Evolutionary conservation across 2,113 vertebrate genomes (phyloP).

Genomic region (Rhinopomastus cyanomelas): DNA sequence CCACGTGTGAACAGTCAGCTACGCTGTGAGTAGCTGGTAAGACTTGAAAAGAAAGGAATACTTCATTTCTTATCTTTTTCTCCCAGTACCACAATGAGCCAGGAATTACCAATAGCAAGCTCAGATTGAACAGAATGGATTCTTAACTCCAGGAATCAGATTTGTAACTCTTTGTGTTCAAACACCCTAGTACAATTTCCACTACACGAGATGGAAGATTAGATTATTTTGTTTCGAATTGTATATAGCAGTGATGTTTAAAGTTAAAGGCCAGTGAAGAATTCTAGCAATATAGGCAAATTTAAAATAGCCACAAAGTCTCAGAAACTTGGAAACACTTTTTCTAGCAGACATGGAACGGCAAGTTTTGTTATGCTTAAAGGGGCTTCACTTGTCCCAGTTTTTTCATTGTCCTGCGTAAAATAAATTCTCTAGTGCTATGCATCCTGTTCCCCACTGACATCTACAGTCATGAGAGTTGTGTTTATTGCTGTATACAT

Average conservation of each 20-base stretch:
- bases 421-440: background rate
- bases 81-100: background rate
- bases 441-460: background rate
- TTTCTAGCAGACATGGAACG: background rate
- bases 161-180: background rate
- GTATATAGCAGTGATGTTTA: background rate
- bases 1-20: background rate
- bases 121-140: background rate
- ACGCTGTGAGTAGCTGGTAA: background rate
- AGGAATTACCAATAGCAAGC: background rate
- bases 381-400: background rate
- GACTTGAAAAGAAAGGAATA: background rate
- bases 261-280: background rate
- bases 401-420: background rate
- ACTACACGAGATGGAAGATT: background rate
- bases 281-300: background rate
- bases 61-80: background rate
- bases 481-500: background rate
- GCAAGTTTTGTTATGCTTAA: background rate
- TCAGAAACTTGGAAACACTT: background rate
- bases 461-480: background rate
- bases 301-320: background rate
- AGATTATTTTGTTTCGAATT: background rate
- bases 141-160: background rate
- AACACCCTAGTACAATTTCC: background rate